Evolutionary conservation across 2,888 invertebrate species (phyloP).

Genomic region (Encarsia formosa): DNA sequence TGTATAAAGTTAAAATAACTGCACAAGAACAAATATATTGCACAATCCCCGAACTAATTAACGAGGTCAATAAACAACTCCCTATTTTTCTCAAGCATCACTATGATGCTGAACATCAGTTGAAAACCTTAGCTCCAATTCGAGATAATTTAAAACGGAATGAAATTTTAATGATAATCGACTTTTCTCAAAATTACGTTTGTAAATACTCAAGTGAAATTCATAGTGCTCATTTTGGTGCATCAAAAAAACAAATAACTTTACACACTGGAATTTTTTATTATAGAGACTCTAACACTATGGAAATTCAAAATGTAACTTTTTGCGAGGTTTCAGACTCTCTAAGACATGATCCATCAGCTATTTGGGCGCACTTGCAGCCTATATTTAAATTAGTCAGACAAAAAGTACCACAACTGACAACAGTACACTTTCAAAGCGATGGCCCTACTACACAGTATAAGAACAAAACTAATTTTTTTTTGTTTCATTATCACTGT

Average conservation of each 20-base stretch:
- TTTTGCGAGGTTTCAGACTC: conserved; percentile 9
- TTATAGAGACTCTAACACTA: not conserved
- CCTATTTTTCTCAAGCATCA: conserved; percentile 3
- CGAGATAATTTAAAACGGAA: not conserved
- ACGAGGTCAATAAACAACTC: not conserved
- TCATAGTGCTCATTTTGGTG: conserved; percentile 5
- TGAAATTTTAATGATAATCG: not conserved
- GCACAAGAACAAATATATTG: conserved; percentile 6
- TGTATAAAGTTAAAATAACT: conserved; percentile 13
- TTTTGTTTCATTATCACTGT: not conserved
- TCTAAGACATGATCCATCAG: conserved; percentile 13
- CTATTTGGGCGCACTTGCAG: conserved; percentile 13
- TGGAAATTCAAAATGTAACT: not conserved
- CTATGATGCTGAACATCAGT: conserved; percentile 5
- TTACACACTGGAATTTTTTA: conserved; percentile 5
- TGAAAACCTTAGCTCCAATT: not conserved
- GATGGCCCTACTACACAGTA: conserved; percentile 5
- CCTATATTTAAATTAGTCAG: conserved; percentile 13
- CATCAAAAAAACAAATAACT: conserved; percentile 4
- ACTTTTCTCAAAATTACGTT: conserved; percentile 8
- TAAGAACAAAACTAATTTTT: conserved; percentile 7
- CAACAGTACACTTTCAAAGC: not conserved
- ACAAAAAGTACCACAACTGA: not conserved
- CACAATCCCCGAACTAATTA: not conserved
- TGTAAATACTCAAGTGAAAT: conserved; percentile 5